Evolutionary conservation across 2,797 vertebrate genomes (phyloP), one percentile per base, ranked within the genome.

Genomic region (Babyrousa celebensis): DNA sequence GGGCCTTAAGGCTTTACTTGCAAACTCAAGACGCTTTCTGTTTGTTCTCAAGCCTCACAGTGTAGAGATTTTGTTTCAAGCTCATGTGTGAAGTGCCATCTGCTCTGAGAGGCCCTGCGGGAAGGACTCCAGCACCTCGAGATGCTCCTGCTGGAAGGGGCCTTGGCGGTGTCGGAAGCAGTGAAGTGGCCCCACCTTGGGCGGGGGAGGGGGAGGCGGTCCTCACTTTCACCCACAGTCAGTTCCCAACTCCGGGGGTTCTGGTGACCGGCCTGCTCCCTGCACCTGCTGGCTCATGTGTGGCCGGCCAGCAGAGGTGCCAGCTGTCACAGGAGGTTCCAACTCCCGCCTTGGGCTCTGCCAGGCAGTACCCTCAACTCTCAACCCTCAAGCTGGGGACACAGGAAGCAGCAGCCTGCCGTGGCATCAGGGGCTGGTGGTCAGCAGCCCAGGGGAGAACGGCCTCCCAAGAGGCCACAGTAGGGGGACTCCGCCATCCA

Each of bases 101-200:
- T 27, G 21, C 43, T n/a, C 40, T 3, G 7, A 52, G 54, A 29
- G 56, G 56, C 65, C 32, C 74, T 17, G 5, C 1, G 1, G 40
- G 3, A 36, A 36, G 68, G 56, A 2, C 36, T 43, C 27, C 0
- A n/a, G 32, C 56, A 40, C 15, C 56, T 2, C 3, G 36, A 40
- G 12, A 0, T 0, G 36, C 56, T 15, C 18, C 14, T 12, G 71
- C 70, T 8, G 40, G 20, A 40, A 75, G 60, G 68, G 36, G 17
- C 40, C 29, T 79, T 0, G 0, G n/a, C 32, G 0, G 63, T 12
- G 2, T 5, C 0, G 0, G 72, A 40, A 29, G 40, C 71, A 1
- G 1, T 5, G 10, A 12, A 9, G 74, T 0, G 25, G 56, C 43
- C 43, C n/a, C 2, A 1, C 7, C 43, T 72, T 7, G 0, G 43